Conservation (phyloP, 2,113 vertebrate genomes). For the Shinisaurus crocodilurus region DNA sequence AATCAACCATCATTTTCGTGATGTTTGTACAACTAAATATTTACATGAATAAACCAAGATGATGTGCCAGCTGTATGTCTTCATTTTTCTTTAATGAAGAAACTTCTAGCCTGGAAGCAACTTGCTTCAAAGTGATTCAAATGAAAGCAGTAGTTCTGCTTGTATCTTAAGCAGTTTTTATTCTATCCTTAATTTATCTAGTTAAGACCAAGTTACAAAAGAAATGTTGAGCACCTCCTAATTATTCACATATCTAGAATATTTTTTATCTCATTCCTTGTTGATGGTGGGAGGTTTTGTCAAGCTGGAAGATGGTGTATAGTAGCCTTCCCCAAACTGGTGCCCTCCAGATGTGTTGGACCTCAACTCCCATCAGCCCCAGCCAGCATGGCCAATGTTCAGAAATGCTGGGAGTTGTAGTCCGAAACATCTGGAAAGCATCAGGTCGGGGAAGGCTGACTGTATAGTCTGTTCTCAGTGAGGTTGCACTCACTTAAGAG, state of each 20-base stretch:
- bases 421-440: too few species aligned
- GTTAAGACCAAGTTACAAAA: neutral
- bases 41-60: conserved; percentile 74
- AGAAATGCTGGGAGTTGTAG: too few species aligned
- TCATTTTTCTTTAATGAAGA: neutral
- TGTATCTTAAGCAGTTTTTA: neutral
- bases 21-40: conserved; percentile 82
- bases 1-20: conserved; percentile 78
- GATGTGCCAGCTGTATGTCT: conserved; percentile 68
- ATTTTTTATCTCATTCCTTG: neutral
- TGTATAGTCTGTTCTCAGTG: neutral
- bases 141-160: neutral
- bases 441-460: too few species aligned
- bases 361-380: too few species aligned
- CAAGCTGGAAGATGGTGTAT: neutral
- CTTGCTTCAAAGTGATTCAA: neutral
- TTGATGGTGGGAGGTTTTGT: neutral
- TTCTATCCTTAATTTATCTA: too few species aligned
- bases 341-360: too few species aligned
- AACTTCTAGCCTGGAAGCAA: neutral
- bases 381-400: too few species aligned
- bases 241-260: neutral
- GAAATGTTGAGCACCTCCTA: neutral
- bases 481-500: neutral
- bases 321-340: too few species aligned